A percentile compares a stretch with the other conserved stretches of the same genome.
Conservation (phyloP, 1,140 invertebrate genomes). For the Probaryconus sp. region DNA sequence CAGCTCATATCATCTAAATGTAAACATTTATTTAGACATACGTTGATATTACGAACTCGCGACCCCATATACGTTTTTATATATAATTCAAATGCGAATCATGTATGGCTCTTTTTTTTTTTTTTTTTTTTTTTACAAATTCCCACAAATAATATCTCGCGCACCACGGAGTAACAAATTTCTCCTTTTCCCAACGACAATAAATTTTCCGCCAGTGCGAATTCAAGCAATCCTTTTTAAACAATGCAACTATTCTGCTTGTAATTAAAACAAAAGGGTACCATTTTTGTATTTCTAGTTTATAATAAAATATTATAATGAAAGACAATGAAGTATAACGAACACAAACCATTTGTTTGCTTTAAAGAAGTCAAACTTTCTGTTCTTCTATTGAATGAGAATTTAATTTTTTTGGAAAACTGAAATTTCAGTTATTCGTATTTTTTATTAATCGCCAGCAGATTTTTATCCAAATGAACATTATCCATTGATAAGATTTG, state of each 20-base stretch:
- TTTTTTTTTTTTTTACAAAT: slow-evolving; percentile 29
- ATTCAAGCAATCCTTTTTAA: slow-evolving; percentile 49
- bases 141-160: slow-evolving; percentile 37
- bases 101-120: slow-evolving; percentile 46
- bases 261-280: slow-evolving; percentile 52
- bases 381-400: too few relatives aligned
- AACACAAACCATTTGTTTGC: too few relatives aligned
- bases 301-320: too few relatives aligned
- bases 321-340: too few relatives aligned
- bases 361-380: too few relatives aligned
- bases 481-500: too few relatives aligned
- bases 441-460: too few relatives aligned
- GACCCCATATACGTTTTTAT: slow-evolving; percentile 12
- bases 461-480: too few relatives aligned
- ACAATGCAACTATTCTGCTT: slow-evolving; percentile 36
- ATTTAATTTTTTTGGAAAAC: too few relatives aligned
- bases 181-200: slow-evolving; percentile 30
- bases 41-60: slow-evolving; percentile 18
- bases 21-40: slow-evolving; percentile 37
- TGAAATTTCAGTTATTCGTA: not conserved
- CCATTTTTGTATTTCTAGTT: slow-evolving; percentile 35
- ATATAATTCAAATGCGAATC: slow-evolving; percentile 38
- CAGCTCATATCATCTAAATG: slow-evolving; percentile 32
- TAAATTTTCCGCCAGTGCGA: slow-evolving; percentile 27
- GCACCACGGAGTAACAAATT: slow-evolving; percentile 29